These are phyloP conservation scores for Drosophila orosa DNA, from an alignment of 1,140 invertebrate genomes.

Conservation along the genomic window DNA sequence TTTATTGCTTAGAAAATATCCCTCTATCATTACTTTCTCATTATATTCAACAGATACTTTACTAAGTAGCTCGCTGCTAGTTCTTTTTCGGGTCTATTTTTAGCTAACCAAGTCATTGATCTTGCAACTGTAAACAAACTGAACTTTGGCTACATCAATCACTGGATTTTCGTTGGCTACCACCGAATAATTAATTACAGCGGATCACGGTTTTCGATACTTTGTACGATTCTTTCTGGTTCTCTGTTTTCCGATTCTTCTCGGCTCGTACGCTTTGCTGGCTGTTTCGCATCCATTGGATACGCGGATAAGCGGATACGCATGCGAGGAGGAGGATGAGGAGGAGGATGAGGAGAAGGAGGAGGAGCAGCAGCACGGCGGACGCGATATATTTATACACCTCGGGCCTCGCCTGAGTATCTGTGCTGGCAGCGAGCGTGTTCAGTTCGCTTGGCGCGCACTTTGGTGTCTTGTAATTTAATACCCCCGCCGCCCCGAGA, in stretches of 20 bases:
- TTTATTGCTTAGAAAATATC: too few relatives aligned
- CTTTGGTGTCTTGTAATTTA: constrained; percentile 82
- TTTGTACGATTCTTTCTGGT: constrained; percentile 27
- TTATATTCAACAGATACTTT: constrained; percentile 11
- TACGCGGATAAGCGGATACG: constrained; percentile 51
- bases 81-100: neutral
- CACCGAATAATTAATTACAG: constrained; percentile 71
- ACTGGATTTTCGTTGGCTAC: constrained; percentile 20
- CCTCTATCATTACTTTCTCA: neutral
- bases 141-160: constrained; percentile 49
- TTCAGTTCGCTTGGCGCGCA: constrained; percentile 78
- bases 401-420: constrained; percentile 36
- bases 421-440: constrained; percentile 52
- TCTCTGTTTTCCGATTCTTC: constrained; percentile 11
- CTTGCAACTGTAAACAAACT: constrained; percentile 51
- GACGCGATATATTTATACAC: constrained; percentile 77
- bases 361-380: constrained; percentile 22
- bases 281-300: constrained; percentile 79
- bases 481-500: constrained; percentile 62
- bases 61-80: neutral
- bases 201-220: constrained; percentile 10
- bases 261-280: constrained; percentile 62
- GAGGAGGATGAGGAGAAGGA: neutral
- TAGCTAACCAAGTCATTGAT: constrained; percentile 44
- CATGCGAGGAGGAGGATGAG: neutral